Evolutionary conservation across 2,888 invertebrate genomes (phyloP), one percentile per base, ranked within the genome.

Genomic region (Beris morrisii): DNA sequence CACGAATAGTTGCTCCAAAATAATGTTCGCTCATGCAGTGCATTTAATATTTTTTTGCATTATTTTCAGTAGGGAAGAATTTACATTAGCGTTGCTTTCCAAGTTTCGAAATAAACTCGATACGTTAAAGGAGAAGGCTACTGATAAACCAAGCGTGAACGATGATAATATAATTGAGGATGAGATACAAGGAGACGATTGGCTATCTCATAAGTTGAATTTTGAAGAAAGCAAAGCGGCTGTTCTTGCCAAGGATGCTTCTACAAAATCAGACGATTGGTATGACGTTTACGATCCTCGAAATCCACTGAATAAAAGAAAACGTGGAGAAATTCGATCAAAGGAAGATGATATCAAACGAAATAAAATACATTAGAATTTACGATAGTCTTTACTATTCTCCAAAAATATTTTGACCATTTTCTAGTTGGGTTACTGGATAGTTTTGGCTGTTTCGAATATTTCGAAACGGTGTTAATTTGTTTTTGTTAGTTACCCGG

Each of bases 211-310:
- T 66, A 78, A 76, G 3, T 70, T 81, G 5, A 76, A 74, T 54
- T 92, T 91, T 73, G 87, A 88, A 69, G 87, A 88, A 6, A 86
- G 87, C 69, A 83, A 82, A 0, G 86, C 87, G 0, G 77, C 79
- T 0, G 87, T 92, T 2, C 77, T 95, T 38, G 95, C 95, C 0
- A 93, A 93, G 74, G 97, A 97, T 81, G 97, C 97, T 0, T 97
- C 94, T 64, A 90, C 92, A 0, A 93, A 93, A 77, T 88, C 90
- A 55, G 93, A 94, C 72, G 97, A 98, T 74, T 95, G 97, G 93
- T 99, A 95, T 77, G 96, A 97, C 77, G 93, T 97, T 32, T 92
- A 91, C 75, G 98, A 99, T 81, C 98, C 99, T 0, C 83, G 98
- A 70, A 97, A 97, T 83, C 92, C 95, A 0, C 80, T 99, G 4